Evolutionary conservation across 2,888 invertebrate genomes (phyloP).

Genomic region (Seira sanloemensis): DNA sequence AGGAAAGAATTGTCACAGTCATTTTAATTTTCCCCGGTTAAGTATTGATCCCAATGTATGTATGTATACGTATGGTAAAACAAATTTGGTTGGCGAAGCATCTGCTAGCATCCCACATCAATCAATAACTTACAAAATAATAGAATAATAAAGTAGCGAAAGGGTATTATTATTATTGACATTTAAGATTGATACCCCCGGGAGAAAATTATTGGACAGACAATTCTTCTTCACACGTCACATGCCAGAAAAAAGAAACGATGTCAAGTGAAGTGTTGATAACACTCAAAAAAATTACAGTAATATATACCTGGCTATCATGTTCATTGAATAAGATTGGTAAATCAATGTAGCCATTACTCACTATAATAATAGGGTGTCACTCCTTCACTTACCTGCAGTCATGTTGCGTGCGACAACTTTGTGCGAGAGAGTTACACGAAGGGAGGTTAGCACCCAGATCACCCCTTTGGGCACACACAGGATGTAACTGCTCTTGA

Average conservation of each 20-base stretch:
- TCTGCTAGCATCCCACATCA: slow-evolving; percentile 51
- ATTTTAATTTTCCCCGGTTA: not conserved
- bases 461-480: slow-evolving; percentile 87
- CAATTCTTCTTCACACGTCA: slow-evolving; percentile 1
- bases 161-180: not conserved
- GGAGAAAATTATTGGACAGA: not conserved
- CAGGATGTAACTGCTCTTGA: slow-evolving; percentile 92
- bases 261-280: slow-evolving; percentile 1
- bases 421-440: slow-evolving; percentile 89
- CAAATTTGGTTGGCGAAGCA: slow-evolving; percentile 8
- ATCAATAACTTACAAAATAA: slow-evolving; percentile 32
- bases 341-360: slow-evolving; percentile 4
- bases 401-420: slow-evolving; percentile 87
- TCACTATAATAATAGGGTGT: not conserved
- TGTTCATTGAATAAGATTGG: not conserved
- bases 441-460: slow-evolving; percentile 83
- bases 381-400: slow-evolving; percentile 83
- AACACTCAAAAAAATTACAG: not conserved
- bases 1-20: not conserved
- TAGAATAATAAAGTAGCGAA: slow-evolving; percentile 3
- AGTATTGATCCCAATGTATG: not conserved
- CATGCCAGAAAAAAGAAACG: not conserved
- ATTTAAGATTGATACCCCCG: not conserved
- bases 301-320: not conserved
- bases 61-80: not conserved